These are phyloP conservation scores for Epiblema foenella DNA, from an alignment of 2,888 invertebrate genomes.

Conservation along the genomic window DNA sequence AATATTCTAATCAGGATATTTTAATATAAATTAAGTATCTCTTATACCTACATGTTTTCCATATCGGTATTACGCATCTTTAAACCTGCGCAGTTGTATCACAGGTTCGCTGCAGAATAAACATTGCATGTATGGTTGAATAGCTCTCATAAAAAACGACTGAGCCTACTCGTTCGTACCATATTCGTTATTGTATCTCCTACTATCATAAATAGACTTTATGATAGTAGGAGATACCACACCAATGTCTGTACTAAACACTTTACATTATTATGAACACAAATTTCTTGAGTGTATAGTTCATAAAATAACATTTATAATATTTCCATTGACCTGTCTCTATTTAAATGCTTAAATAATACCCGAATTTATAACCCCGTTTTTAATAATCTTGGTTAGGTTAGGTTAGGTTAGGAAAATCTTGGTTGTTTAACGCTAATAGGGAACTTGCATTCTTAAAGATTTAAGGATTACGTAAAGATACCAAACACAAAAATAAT, in stretches of 20 bases:
- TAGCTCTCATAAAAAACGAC: constrained; percentile 17
- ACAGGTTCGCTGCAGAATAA: constrained; percentile 12
- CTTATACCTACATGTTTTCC: constrained; percentile 19
- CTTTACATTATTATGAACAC: constrained; percentile 16
- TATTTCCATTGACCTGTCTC: neutral
- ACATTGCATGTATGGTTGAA: constrained; percentile 32
- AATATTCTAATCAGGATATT: constrained; percentile 27
- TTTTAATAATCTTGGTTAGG: too few species aligned
- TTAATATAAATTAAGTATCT: constrained; percentile 23
- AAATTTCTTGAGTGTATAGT: neutral
- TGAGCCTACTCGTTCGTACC: constrained; percentile 32
- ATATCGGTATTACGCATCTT: constrained; percentile 26
- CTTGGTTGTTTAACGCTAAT: neutral
- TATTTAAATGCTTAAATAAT: neutral
- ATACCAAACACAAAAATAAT: too few species aligned
- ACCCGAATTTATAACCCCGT: neutral
- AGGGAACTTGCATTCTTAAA: too few species aligned
- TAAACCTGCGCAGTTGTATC: constrained; percentile 15
- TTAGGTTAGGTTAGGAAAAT: too few species aligned
- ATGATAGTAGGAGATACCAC: too few species aligned
- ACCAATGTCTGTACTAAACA: constrained; percentile 19
- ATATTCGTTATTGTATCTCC: constrained; percentile 21
- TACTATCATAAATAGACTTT: constrained; percentile 2
- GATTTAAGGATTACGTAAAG: too few species aligned
- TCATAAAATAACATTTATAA: neutral